Base-by-base conservation (phyloP, 2,888 invertebrate species). In the Lepidonotus clava region DNA sequence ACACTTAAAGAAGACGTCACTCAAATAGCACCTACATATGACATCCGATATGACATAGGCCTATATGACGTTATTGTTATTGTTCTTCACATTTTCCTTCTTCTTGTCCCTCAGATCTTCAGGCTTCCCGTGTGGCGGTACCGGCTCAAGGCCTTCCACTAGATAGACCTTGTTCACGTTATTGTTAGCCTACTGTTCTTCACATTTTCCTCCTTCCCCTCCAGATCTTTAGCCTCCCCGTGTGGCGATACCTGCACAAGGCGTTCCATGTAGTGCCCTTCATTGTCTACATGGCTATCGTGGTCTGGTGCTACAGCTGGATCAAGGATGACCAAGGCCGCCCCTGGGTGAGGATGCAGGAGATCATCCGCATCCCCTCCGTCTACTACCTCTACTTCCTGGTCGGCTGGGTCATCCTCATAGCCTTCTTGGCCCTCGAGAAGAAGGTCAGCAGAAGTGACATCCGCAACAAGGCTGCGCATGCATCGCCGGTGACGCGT, bases 341-440 rank as follows among this genome's bases (percentile, higher is more conserved):
- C 24, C 56, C 71, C 8, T 90, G 83, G 76, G 86, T 88, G 1
- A 51, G 90, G 18, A 85, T 90, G 51, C 61, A 53, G 18, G 90
- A 90, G 66, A 86, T 90, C 0, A 85, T 90, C 46, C 53, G 86
- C 34, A 89, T 90, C n/a, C 89, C 89, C 14, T 88, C 85, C 53
- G 61, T 86, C 38, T 88, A 86, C 71, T 88, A 88, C 83, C 56
- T 87, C 18, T 66, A 41, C 40, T 84, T 87, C 53, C 40, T 87
- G 34, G 46, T 85, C 21, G 85, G 67, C 2, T 85, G 85, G 85
- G 67, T 38, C 32, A n/a, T 85, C 6, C 41, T 66, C 32, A 38
- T 85, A n/a, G 67, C 21, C 85, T 67, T 36, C 67, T 40, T 85
- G 6, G 41, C 40, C 1, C 24, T 85, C 4, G 85, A 85, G 14